Base-by-base conservation (phyloP, 2,797 vertebrate species). In the Megalops cyprinoides region DNA sequence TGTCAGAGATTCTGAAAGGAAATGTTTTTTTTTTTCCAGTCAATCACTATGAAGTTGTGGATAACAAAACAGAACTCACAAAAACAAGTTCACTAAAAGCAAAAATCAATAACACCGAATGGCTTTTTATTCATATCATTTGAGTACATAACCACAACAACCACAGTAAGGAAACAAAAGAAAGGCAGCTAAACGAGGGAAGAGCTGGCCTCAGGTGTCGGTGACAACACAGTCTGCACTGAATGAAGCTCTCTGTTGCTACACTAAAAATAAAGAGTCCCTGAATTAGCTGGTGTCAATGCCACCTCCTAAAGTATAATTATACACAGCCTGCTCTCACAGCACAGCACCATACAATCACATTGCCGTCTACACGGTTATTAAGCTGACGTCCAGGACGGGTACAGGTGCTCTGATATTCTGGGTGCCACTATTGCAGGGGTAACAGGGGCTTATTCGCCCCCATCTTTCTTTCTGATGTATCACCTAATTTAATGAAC, bases 51-150 rank as follows among this genome's bases (percentile, higher is more conserved):
- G n/a, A n/a, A n/a, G n/a, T 14, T 53, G 49, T 14, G 6, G 49
- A 6, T 14, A 53, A 53, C 6, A 7, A 14, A 14, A 53, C 6
- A 14, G 49, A 74, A 7, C 44, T 73, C 10, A 42, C n/a, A 28
- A 48, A 3, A 49, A 46, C n/a, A 6, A 25, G n/a, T 46, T 14
- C 25, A 9, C 25, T 28, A 1, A 56, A 48, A 34, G 31, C 9
- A 76, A 60, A 18, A n/a, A 73, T 25, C 15, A n/a, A 73, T 44
- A n/a, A 42, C 55, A 80, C 69, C 44, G 60, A 44, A 51, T 31
- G 51, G 56, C 56, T 55, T 65, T 80, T 81, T 81, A 81, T 75
- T 76, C 71, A 80, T 34, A 51, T 46, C 44, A 80, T 81, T 49
- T 81, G 56, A 31, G 60, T 60, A 76, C 69, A 79, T 74, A 55